These are phyloP conservation scores for Peribatodes rhomboidaria DNA, from an alignment of 2,888 invertebrate genomes.

Conservation along the genomic window DNA sequence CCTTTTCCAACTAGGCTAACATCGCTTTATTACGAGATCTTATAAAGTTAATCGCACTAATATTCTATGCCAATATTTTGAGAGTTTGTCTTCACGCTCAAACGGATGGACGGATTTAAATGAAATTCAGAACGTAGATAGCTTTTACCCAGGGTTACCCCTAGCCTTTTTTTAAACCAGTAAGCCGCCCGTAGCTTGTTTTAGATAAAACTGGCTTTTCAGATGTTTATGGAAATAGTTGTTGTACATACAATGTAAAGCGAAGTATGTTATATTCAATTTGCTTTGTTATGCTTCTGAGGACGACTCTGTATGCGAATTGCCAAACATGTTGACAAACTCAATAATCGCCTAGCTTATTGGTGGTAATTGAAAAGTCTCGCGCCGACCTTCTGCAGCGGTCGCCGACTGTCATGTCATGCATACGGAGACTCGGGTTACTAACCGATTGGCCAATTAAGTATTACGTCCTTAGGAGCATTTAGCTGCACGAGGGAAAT, in stretches of 20 bases:
- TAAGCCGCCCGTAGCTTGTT: no score
- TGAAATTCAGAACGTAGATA: no score
- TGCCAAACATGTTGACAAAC: slow-evolving; percentile 14
- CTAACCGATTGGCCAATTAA: slow-evolving; percentile 45
- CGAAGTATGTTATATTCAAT: neutral
- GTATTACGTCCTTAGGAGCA: neutral
- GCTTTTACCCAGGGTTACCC: no score
- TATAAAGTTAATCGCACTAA: no score
- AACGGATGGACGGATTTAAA: no score
- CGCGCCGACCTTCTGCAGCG: slow-evolving; percentile 36
- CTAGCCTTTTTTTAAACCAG: no score
- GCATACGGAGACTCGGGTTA: slow-evolving; percentile 43
- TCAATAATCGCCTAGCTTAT: slow-evolving; percentile 12
- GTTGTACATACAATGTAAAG: no score
- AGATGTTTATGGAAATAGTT: neutral
- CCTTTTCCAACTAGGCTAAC: no score
- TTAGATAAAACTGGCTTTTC: neutral
- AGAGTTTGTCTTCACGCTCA: no score
- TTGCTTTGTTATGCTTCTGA: slow-evolving; percentile 1
- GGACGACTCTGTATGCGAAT: slow-evolving; percentile 8
- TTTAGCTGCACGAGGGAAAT: neutral
- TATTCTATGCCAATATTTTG: no score
- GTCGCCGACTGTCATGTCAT: slow-evolving; percentile 43
- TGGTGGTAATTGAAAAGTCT: slow-evolving; percentile 36
- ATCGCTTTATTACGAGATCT: no score